Evolutionary conservation across 2,113 vertebrate species (phyloP).

Genomic region (Carollia perspicillata): DNA sequence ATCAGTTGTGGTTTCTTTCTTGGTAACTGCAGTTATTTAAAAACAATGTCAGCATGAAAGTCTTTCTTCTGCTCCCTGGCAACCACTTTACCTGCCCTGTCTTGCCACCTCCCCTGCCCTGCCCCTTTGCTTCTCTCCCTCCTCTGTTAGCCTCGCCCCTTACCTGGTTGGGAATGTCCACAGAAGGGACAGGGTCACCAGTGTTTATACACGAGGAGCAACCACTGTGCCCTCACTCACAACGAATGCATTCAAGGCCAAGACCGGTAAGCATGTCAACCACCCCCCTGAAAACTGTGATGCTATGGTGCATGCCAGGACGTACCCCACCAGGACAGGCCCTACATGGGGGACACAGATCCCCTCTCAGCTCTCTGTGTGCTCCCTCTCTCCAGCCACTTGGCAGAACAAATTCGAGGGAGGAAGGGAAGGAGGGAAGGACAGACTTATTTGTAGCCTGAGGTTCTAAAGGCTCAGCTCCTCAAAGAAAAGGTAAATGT

Average conservation of each 20-base stretch:
- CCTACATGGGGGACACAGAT: neutral
- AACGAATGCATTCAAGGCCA: neutral
- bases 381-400: neutral
- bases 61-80: neutral
- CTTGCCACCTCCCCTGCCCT: rapidly evolving
- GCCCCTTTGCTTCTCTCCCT: neutral
- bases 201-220: neutral
- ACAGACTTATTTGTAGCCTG: neutral
- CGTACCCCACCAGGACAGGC: neutral
- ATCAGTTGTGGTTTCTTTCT: neutral
- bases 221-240: neutral
- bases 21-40: neutral
- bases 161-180: neutral
- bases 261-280: neutral
- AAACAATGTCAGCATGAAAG: neutral
- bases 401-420: neutral
- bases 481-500: neutral
- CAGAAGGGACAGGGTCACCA: neutral
- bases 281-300: neutral
- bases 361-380: neutral
- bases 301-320: rapidly evolving
- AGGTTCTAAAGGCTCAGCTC: neutral
- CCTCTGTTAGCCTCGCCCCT: neutral
- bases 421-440: too few relatives aligned
- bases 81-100: rapidly evolving